These are phyloP conservation scores for Andinoacara biseriatus DNA, from an alignment of 2,113 vertebrate species.

Conservation along the genomic window DNA sequence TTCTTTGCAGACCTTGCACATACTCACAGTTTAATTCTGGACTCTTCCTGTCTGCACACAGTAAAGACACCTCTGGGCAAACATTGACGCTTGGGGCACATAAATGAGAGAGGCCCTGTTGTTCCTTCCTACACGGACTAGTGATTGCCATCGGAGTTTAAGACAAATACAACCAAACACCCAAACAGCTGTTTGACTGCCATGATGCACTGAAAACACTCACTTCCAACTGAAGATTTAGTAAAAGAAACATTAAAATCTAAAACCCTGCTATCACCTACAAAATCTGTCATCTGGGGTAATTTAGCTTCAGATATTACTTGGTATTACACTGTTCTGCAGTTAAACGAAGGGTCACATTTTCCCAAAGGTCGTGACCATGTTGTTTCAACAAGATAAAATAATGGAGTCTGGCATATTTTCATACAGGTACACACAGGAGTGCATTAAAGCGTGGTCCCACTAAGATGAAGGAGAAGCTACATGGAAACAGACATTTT, in stretches of 20 bases:
- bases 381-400: background rate
- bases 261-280: background rate
- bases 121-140: conserved; percentile 44
- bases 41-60: conserved; percentile 56
- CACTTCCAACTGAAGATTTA: background rate
- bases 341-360: background rate
- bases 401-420: background rate
- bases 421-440: background rate
- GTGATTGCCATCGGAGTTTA: conserved; percentile 5
- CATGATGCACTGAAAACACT: background rate
- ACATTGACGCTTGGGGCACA: conserved; percentile 43
- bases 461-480: background rate
- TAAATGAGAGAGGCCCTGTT: conserved; percentile 39
- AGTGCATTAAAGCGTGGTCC: background rate
- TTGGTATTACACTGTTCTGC: background rate
- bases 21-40: conserved; percentile 7
- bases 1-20: conserved; percentile 2
- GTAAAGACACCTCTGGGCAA: conserved; percentile 59
- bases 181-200: background rate
- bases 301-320: background rate
- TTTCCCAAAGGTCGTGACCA: background rate
- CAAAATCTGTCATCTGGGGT: background rate
- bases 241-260: background rate
- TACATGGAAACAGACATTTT: background rate
- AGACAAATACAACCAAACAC: background rate